Conservation (phyloP, 23 tunicate species). For the Trididemnum clinides region DNA sequence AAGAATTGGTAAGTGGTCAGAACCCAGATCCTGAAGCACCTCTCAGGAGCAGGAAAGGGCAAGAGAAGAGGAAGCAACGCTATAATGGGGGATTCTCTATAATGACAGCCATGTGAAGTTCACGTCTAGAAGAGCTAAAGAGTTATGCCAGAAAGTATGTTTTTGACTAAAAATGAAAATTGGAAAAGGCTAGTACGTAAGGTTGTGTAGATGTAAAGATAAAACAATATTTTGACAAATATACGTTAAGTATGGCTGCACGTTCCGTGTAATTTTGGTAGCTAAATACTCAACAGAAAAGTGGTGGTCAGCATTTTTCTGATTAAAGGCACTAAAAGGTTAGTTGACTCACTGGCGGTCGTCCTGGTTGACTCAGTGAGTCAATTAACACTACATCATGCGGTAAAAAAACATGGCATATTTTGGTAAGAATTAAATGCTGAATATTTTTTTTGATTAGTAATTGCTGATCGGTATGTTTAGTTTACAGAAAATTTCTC, state of each 20-base stretch:
- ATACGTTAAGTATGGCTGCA: neutral
- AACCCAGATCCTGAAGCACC: no score
- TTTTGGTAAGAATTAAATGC: neutral
- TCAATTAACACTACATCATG: no score
- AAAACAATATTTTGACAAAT: neutral
- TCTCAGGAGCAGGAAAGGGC: neutral
- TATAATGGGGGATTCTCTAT: neutral
- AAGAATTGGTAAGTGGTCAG: no score
- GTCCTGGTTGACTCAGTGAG: neutral
- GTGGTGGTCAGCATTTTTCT: neutral
- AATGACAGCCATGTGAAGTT: neutral
- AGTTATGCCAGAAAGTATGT: neutral
- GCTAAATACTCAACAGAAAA: neutral
- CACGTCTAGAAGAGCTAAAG: neutral
- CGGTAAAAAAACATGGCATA: no score
- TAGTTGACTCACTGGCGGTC: neutral
- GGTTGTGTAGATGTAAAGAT: neutral
- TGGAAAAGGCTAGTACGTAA: neutral
- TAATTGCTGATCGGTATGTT: neutral
- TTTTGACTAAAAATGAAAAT: neutral
- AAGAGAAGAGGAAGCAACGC: neutral
- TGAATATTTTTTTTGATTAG: neutral
- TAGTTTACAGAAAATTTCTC: neutral
- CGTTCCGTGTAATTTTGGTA: neutral
- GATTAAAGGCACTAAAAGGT: neutral